phyloP scores from a whole-genome alignment of 2,797 vertebrate species.

The Amniataba percoides region DNA sequence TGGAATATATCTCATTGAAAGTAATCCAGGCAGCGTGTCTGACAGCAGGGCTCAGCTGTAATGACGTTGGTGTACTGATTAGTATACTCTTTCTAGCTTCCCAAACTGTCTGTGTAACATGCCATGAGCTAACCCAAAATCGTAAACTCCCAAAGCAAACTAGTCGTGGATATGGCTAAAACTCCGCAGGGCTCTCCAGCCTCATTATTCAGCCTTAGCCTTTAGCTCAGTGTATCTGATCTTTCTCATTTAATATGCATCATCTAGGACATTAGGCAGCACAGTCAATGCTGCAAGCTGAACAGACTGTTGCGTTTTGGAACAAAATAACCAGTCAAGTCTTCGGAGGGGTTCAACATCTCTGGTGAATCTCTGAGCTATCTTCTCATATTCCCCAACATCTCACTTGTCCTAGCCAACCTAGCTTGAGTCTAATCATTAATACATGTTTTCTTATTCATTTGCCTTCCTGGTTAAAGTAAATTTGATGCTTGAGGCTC shows the following conservation, averaged over 20 bases:
- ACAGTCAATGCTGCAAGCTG: slow-evolving; percentile 10
- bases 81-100: too few relatives aligned
- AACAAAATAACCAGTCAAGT: slow-evolving; percentile 1
- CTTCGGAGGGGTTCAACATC: not conserved
- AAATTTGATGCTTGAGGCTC: not conserved
- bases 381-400: not conserved
- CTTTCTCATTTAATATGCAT: slow-evolving; percentile 16
- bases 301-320: slow-evolving; percentile 2
- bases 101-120: too few relatives aligned
- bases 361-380: not conserved
- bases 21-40: not conserved
- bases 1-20: not conserved
- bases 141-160: not conserved
- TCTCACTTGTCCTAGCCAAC: not conserved
- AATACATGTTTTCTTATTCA: not conserved
- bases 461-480: not conserved
- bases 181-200: not conserved
- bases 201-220: not conserved
- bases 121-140: not conserved
- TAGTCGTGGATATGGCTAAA: not conserved
- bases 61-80: not conserved
- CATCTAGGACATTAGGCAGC: not conserved
- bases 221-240: slow-evolving; percentile 1
- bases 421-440: not conserved
- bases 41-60: not conserved